Base-by-base conservation (phyloP, 2,113 vertebrate genomes). In the Triplophysa siluroides region DNA sequence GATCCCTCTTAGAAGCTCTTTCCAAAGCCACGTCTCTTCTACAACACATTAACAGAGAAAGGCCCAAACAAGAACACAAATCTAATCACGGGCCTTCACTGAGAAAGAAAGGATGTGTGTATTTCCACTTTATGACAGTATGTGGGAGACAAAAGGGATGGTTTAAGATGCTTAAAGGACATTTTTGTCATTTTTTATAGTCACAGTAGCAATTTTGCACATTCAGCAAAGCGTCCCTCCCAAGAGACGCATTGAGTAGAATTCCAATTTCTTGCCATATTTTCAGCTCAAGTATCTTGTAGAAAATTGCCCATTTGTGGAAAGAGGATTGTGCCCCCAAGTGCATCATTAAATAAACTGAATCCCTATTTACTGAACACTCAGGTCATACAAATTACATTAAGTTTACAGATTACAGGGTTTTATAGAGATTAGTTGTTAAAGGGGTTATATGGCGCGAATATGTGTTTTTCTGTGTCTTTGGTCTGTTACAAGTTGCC, bases 141-240 rank as follows among this genome's bases (percentile, higher is more conserved):
- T 50, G 66, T 79, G 84, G 24, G 64, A 80, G 45, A 26, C 54
- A 68, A 83, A 50, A 63, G 79, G 21, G 61, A 19, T 52, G 45
- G 24, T 67, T 16, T 58, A 45, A 38, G 33, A 43, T 60, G 61
- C 71, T 54, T 2, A 83, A 71, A 79, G 16, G 76, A 81, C 66
- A 73, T 33, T 83, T 81, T 82, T 84, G 56, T 78, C 14, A 64
- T 41, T 82, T 38, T 26, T 38, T 67, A 21, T 3, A 74, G 52
- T 26, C 38, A 50, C 38, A 21, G 76, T 66, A 71, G 60, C 66
- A 71, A 24, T 65, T 72, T 76, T 70, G 80, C 74, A 50, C 52
- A 45, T 65, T 82, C 74, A 78, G 81, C 75, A 78, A 82, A 78
- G 10, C 60, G 50, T 73, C 61, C 45, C 38, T 66, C 38, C 63